Evolutionary conservation across 2,797 vertebrate genomes (phyloP).

Genomic region (Tenualosa ilisha): DNA sequence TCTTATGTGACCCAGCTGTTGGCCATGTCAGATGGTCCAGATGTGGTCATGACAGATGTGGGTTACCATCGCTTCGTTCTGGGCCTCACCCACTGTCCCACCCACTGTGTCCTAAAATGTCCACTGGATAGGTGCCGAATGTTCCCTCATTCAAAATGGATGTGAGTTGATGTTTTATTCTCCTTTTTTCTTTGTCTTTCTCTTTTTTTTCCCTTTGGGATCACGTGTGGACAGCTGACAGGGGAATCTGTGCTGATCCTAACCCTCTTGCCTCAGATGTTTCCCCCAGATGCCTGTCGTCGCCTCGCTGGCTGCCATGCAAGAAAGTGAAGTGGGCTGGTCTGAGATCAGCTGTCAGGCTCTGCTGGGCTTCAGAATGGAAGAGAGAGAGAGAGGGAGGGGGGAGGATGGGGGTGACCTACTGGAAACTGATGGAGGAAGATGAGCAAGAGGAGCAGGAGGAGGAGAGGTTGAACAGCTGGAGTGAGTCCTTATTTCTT

Average conservation of each 20-base stretch:
- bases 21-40: slow-evolving; percentile 5
- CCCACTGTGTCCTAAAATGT: neutral
- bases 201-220: too few species aligned
- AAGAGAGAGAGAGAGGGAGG: neutral
- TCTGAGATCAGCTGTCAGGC: neutral
- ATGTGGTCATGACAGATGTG: neutral
- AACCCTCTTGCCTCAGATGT: neutral
- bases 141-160: neutral
- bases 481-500: slow-evolving; percentile 31
- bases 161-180: too few species aligned
- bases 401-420: too few species aligned
- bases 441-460: neutral
- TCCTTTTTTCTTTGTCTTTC: too few species aligned
- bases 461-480: slow-evolving; percentile 27
- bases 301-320: neutral
- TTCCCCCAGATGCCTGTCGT: neutral
- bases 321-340: neutral
- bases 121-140: neutral
- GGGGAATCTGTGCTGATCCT: neutral
- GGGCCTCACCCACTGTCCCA: neutral
- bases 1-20: neutral
- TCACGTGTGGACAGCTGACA: neutral
- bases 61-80: neutral
- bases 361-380: neutral
- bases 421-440: neutral